Base-by-base conservation (phyloP, 2,888 invertebrate genomes). In the Stenodera caucasica region DNA sequence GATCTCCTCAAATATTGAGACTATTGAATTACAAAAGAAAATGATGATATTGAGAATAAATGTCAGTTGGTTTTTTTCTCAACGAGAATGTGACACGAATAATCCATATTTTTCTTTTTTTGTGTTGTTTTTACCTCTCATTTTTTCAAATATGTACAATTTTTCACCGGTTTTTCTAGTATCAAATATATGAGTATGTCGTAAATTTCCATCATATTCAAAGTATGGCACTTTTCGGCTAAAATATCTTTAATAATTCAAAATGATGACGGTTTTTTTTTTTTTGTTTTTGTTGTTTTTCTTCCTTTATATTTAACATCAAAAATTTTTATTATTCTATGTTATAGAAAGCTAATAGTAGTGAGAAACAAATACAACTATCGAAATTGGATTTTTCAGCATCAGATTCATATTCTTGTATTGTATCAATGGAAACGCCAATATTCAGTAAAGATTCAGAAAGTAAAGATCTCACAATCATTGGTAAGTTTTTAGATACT, bases 391-490 rank as follows among this genome's bases (percentile, higher is more conserved):
- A 91, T 77, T 92, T 91, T 80, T 84, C 88, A 58, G 90, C 92
- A 49, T 87, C 90, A 12, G 93, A 92, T 26, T 83, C 86, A 56
- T 94, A 93, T 81, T 88, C 87, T 60, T 94, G 94, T 77, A 90
- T 90, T 76, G 92, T 93, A 26, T 90, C 92, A 57, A 86, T 90
- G 74, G 89, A 91, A 75, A 88, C 90, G 53, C 91, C 93, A 64
- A 88, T 93, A 74, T 92, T 90, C 80, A 91, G 90, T 37, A 91
- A 91, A 82, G 86, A 89, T 71, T 91, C 92, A 32, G 88, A 88
- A 72, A 84, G 86, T 72, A 90, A 90, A 77, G 87, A 90, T 79
- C 83, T 93, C 71, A 90, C 86, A 74, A 89, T 93, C 62, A 91
- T 92, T 81, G 88, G 93, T 92, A 80, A 86, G 90, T 61, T 23